Base-by-base conservation (phyloP, 2,888 invertebrate genomes). In the Campopleginae sp. region DNA sequence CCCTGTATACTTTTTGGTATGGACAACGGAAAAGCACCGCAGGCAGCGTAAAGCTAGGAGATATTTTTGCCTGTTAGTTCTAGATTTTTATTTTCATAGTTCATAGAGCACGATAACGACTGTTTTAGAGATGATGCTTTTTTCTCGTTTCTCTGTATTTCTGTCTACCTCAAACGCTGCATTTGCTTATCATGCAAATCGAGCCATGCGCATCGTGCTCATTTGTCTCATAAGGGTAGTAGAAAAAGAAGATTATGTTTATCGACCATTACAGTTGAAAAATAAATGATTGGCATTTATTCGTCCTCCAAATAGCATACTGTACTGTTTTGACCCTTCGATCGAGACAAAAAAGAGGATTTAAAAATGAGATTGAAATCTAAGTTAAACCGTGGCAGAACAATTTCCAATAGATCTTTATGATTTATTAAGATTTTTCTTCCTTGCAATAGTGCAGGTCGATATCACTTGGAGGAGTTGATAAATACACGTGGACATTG, bases 51-150 rank as follows among this genome's bases (percentile, higher is more conserved):
- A 70, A 68, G 74, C 68, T 68, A 42, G 31, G 58, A 81, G 63
- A 46, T 63, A 74, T 76, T 81, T 71, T 76, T 14, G 63, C 46
- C 27, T 38, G 63, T n/a, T 23, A 38, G 42, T 76, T 75, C 76
- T 70, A 75, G 17, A 76, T 76, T 70, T 51, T 51, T 81, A 81
- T 76, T 81, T 81, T 58, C 76, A 76, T 76, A 76, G 76, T 81
- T 76, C 75, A 70, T 61, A 48, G 51, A 76, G 63, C 27, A 23
- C 51, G 75, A 81, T 70, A 81, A 81, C 80, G 68, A 75, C 75
- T 70, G 61, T 63, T 81, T 71, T 51, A 76, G 63, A 71, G 70
- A 33, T 12, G 70, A 46, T 80, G 58, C 31, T 48, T 12, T 66
- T 68, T 61, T 19, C 8, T 48, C 14, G 7, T n/a, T 48, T 10